Evolutionary conservation across 1,140 invertebrate species (phyloP).

Genomic region (Archegozetes longisetosus): DNA sequence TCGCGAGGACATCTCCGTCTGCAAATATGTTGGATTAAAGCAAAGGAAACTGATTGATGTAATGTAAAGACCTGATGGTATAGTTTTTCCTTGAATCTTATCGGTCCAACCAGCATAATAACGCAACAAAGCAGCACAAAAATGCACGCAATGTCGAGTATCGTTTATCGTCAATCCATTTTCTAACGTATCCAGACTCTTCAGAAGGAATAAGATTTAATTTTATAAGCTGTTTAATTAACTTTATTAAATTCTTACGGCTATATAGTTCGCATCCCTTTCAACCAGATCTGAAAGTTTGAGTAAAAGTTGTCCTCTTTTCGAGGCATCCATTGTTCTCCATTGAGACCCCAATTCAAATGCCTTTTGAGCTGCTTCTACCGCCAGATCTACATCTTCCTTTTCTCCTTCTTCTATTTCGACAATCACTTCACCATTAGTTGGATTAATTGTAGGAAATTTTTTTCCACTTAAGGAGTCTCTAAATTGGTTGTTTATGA

Average conservation of each 20-base stretch:
- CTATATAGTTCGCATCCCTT: slow-evolving; percentile 53
- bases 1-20: slow-evolving; percentile 33
- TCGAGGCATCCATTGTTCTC: slow-evolving; percentile 76
- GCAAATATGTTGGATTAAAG: neutral
- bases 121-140: slow-evolving; percentile 42
- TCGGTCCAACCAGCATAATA: slow-evolving; percentile 85
- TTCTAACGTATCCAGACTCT: slow-evolving; percentile 55
- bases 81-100: slow-evolving; percentile 48
- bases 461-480: slow-evolving; percentile 53
- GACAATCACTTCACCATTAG: slow-evolving; percentile 12
- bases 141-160: slow-evolving; percentile 46
- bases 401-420: slow-evolving; percentile 26
- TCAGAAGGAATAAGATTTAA: neutral
- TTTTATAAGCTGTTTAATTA: slow-evolving; percentile 4
- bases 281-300: slow-evolving; percentile 70
- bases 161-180: slow-evolving; percentile 66
- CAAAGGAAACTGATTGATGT: slow-evolving; percentile 46
- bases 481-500: slow-evolving; percentile 95
- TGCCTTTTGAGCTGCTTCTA: slow-evolving; percentile 9
- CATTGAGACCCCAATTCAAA: slow-evolving; percentile 54
- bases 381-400: slow-evolving; percentile 16
- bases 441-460: slow-evolving; percentile 14
- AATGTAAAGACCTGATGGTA: slow-evolving; percentile 42
- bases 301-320: slow-evolving; percentile 59
- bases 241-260: slow-evolving; percentile 24